Percentiles rank a stretch among this genome's conserved stretches.
Evolutionary conservation across 2,797 vertebrate genomes (phyloP).

Genomic region (Chaenodraco wilsoni): DNA sequence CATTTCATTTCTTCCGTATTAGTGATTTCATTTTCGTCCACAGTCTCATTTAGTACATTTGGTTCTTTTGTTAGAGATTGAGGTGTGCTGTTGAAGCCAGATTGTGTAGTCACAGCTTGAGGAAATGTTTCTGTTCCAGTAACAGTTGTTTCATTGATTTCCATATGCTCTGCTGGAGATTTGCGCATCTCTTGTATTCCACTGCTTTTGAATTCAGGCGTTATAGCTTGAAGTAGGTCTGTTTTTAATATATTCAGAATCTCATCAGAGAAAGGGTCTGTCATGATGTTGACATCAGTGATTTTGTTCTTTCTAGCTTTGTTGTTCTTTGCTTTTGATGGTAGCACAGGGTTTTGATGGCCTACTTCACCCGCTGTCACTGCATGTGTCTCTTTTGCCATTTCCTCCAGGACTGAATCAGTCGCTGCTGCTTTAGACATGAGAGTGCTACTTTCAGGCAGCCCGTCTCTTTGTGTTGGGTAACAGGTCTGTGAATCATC

Average conservation of each 20-base stretch:
- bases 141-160: constrained; percentile 52
- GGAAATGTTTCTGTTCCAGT: constrained; percentile 58
- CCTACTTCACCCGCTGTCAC: constrained; percentile 50
- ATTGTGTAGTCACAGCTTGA: constrained; percentile 38
- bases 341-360: constrained; percentile 54
- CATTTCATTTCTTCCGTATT: constrained; percentile 29
- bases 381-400: constrained; percentile 66
- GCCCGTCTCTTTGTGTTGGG: constrained; percentile 64
- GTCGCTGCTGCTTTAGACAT: constrained; percentile 66
- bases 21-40: constrained; percentile 31
- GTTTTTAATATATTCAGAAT: constrained; percentile 78
- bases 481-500: constrained; percentile 72
- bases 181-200: constrained; percentile 55
- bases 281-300: constrained; percentile 53
- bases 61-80: constrained; percentile 51
- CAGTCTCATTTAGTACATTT: constrained; percentile 43
- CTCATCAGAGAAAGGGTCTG: constrained; percentile 73
- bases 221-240: constrained; percentile 75
- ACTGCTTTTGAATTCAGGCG: constrained; percentile 79
- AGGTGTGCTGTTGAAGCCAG: constrained; percentile 51
- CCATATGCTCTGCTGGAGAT: constrained; percentile 52
- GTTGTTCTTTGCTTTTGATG: constrained; percentile 76
- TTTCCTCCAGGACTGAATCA: constrained; percentile 67
- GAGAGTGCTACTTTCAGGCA: constrained; percentile 63
- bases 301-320: constrained; percentile 84